Conservation (phyloP, 2,113 vertebrate species). For the Tachuris rubrigastra region DNA sequence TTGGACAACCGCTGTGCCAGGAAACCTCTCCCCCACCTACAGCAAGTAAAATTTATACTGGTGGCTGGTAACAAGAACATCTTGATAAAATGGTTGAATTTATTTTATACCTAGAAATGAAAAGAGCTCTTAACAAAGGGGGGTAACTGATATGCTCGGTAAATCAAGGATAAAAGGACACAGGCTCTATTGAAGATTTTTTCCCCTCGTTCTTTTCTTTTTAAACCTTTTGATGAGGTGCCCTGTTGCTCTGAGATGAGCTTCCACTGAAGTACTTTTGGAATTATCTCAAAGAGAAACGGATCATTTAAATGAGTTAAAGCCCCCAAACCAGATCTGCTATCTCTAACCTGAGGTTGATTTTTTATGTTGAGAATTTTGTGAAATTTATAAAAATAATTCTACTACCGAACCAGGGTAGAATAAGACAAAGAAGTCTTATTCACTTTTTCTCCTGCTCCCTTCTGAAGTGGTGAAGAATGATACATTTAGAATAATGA, state of each 20-base stretch:
- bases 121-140: slow-evolving; percentile 66
- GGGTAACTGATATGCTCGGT: slow-evolving; percentile 59
- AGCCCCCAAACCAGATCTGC: slow-evolving; percentile 38
- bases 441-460: background rate
- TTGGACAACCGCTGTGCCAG: slow-evolving; percentile 69
- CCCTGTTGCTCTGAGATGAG: slow-evolving; percentile 59
- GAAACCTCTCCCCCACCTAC: slow-evolving; percentile 32
- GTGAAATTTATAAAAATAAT: slow-evolving; percentile 40
- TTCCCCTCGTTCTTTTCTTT: slow-evolving; percentile 40
- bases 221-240: slow-evolving; percentile 63
- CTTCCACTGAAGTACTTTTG: slow-evolving; percentile 55
- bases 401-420: background rate
- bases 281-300: slow-evolving; percentile 63
- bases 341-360: background rate
- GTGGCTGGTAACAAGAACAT: slow-evolving; percentile 66
- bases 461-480: background rate
- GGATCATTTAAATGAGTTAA: slow-evolving; percentile 61
- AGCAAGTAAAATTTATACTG: slow-evolving; percentile 65
- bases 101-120: slow-evolving; percentile 69
- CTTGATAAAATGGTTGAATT: slow-evolving; percentile 66
- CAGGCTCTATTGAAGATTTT: slow-evolving; percentile 56
- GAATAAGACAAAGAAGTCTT: slow-evolving; percentile 12
- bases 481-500: slow-evolving; percentile 24
- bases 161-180: slow-evolving; percentile 70
- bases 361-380: slow-evolving; percentile 21